Conservation (phyloP, 2,888 invertebrate genomes). For the Phortica okadai region DNA sequence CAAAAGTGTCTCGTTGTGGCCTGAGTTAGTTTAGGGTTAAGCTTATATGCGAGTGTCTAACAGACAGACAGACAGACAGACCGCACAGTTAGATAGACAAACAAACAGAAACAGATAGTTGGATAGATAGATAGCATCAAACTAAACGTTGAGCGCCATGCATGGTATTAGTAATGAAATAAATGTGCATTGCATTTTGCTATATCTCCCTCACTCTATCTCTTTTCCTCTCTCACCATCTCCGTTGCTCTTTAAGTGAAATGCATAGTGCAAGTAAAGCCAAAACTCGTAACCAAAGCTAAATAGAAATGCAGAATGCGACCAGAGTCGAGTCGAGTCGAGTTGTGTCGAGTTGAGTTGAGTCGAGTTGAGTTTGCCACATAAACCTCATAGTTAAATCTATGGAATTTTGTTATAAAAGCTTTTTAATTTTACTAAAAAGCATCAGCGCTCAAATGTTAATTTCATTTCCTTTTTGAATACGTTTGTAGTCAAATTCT, state of each 20-base stretch:
- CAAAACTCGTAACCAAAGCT: too few species aligned
- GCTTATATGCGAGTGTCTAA: not conserved
- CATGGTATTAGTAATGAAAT: constrained; percentile 1
- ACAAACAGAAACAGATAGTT: not conserved
- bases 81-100: not conserved
- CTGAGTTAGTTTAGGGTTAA: not conserved
- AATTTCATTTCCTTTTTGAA: constrained; percentile 62
- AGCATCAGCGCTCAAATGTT: constrained; percentile 66
- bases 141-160: not conserved
- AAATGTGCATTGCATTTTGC: not conserved
- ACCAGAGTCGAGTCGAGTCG: too few species aligned
- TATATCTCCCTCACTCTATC: too few species aligned
- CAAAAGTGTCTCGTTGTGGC: not conserved
- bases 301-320: too few species aligned
- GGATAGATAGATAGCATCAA: not conserved
- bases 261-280: too few species aligned
- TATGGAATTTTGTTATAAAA: constrained; percentile 28
- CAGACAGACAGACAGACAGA: not conserved
- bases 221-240: too few species aligned
- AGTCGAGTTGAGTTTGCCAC: not conserved
- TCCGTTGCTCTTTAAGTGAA: too few species aligned
- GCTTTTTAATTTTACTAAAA: constrained; percentile 59
- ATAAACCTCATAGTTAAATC: constrained; percentile 7
- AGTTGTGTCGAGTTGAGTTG: too few species aligned
- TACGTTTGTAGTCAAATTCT: not conserved